Evolutionary conservation across 2,113 vertebrate species (phyloP), one percentile per base, ranked within the genome.

Genomic region (Pomatorhinus ruficollis): DNA sequence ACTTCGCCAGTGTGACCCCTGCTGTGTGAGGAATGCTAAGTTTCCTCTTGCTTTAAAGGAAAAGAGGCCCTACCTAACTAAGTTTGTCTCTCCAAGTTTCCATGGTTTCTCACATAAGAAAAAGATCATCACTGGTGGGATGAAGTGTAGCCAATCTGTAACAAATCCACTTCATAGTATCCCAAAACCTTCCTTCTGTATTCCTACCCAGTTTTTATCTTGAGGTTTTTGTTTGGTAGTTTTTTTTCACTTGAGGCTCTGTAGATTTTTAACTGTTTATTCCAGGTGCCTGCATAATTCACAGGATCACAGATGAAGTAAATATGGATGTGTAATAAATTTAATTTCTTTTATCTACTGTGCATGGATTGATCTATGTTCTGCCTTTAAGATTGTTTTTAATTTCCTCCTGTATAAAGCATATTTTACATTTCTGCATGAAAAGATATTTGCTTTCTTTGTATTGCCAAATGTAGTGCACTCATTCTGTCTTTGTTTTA

Each of bases 11-110:
- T 50, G 54, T 74, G 80, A 92, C 71, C 72, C 95, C 90, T 93
- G 86, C 94, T 92, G 83, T 74, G 94, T 81, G 59, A 83, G 92
- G 94, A 96, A 96, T 95, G 86, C 54, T 59, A 17, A 61, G 83
- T 92, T 96, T 94, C 90, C 86, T 74, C 60, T 89, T 89, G 89
- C 71, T 83, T 92, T 92, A 86, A 86, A 96, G 63, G 68, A 66
- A 59, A 77, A 95, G 79, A 77, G 83, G 80, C 83, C 80, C 85
- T 93, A 47, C 71, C 88, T 92, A 83, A 30, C 39, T 11, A 45
- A 83, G 45, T 88, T 89, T 93, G 50, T 68, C 68, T 77, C 76
- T 94, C 86, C 83, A 96, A 89, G 63, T 95, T 95, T 93, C 76
- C 60, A 59, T 92, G 90, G 83, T 95, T 96, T 92, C 71, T 90